Base-by-base conservation (phyloP, 2,888 invertebrate genomes). In the Apodemia zela region DNA sequence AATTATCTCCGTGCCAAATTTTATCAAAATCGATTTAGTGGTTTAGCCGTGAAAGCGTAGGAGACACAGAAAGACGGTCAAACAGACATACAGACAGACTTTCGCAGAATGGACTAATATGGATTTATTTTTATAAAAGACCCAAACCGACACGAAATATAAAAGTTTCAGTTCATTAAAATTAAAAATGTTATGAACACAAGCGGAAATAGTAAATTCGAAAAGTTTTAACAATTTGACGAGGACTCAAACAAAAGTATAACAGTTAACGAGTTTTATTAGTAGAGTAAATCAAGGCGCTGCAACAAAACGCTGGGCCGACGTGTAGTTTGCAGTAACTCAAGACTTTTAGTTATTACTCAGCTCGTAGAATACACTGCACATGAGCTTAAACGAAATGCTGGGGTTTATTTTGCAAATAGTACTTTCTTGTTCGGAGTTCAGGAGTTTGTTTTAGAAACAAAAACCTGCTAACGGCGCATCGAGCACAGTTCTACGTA, bases 281-380 rank as follows among this genome's bases (percentile, higher is more conserved):
- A 64, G 66, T 60, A 67, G 63, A 66, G 65, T 68, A 69, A 69
- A 68, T 69, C 68, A 71, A 65, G 64, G 64, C 63, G 60, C 61
- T 68, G 64, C 64, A 65, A 59, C 66, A 61, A 61, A 67, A 67
- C 63, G 68, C 68, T 65, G 67, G 66, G 63, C 65, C 65, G 65
- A 65, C 66, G 64, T 66, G 66, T 64, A 65, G 67, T 69, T 63
- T 66, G 69, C 67, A 66, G 68, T 67, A 71, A 70, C 69, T 70
- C 67, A 63, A 71, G 67, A 71, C 67, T 68, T 66, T 64, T 60
- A 65, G 63, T 68, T 66, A 69, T 71, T 69, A 70, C 68, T 68
- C 68, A 67, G 65, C 59, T 60, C 63, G 67, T 58, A 65, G 47
- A 67, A 64, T 62, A 63, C 65, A 63, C 67, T 64, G 65, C 67